Base-by-base conservation (phyloP, 2,797 vertebrate genomes). In the Prionace glauca region DNA sequence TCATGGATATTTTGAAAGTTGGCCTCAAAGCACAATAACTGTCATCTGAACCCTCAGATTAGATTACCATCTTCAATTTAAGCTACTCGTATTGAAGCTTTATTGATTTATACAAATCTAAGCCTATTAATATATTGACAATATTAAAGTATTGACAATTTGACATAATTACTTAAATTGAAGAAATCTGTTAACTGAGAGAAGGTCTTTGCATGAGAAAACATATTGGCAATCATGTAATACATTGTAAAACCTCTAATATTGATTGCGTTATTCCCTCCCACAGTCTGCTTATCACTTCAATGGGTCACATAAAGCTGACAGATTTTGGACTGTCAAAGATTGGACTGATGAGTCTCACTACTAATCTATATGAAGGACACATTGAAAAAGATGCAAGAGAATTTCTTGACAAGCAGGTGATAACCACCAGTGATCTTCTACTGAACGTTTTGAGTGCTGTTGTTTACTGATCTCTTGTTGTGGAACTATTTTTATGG, bases 311-410 rank as follows among this genome's bases (percentile, higher is more conserved):
- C 96, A 98, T 99, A 96, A 99, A 99, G 96, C 98, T 99, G 95
- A 99, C 99, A 1, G 99, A 99, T 97, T 99, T 99, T 26, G 99
- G 99, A 3, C 98, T 99, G 50, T 99, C 99, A 32, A 99, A 99
- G 97, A 99, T 99, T 29, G 99, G 99, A 79, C 97, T 99, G 96
- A 99, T 99, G 99, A 99, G 99, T 96, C 97, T 99, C 96, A 99
- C 99, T 95, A 99, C 99, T 3, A 99, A 99, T 96, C 97, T 99
- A 95, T 99, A 99, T 0, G 99, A 99, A 96, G 99, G 99, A 62
- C 99, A 99, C 97, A 99, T 99, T 88, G 99, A 99, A 97, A 99
- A 99, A 96, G 99, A 99, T 96, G 97, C 99, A 81, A 97, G 99
- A 67, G 99, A 99, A 97, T 99, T 99, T 97, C 97, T 99, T 95